These are phyloP conservation scores for Pontoporia blainvillei DNA, from an alignment of 2,113 vertebrate genomes.

Conservation along the genomic window DNA sequence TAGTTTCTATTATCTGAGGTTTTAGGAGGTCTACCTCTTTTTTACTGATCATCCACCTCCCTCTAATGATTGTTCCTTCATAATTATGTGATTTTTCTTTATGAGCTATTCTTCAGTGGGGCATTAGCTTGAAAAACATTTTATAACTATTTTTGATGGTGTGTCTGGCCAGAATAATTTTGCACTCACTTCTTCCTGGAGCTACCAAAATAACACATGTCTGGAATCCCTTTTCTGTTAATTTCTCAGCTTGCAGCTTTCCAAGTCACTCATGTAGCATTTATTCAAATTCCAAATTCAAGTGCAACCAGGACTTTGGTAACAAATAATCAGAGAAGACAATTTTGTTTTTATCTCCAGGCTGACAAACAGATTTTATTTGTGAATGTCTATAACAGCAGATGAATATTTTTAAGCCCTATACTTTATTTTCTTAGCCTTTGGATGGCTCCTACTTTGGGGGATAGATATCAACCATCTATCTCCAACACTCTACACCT, in stretches of 20 bases:
- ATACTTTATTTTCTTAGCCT: background rate
- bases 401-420: background rate
- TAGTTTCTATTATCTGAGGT: background rate
- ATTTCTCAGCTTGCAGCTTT: background rate
- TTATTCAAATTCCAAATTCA: background rate
- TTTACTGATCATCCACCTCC: background rate
- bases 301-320: background rate
- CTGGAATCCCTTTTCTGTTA: background rate
- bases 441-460: background rate
- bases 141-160: background rate
- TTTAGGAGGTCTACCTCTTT: background rate
- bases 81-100: background rate
- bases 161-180: background rate
- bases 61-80: background rate
- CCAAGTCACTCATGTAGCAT: background rate
- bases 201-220: background rate
- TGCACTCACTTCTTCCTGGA: background rate
- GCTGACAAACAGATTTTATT: background rate
- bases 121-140: background rate
- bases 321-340: background rate
- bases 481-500: background rate
- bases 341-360: background rate
- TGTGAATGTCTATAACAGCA: background rate
- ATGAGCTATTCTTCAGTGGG: background rate
- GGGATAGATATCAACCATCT: background rate